Evolutionary conservation across 1,140 invertebrate species (phyloP), one percentile per base, ranked within the genome.

Genomic region (Yoshiicerus persimilis): DNA sequence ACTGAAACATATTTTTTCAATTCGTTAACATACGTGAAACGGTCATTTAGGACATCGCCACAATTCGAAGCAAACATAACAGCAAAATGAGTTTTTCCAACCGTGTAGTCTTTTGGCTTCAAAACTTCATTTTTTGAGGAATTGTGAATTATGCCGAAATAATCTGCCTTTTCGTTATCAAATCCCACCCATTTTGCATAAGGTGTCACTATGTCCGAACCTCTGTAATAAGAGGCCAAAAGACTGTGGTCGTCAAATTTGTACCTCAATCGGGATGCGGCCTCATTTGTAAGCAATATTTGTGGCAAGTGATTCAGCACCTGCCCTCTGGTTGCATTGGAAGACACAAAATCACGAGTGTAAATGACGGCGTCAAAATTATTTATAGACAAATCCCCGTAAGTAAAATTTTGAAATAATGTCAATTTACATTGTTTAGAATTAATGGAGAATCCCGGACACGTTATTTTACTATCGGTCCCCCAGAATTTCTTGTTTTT

Each of bases 1-100:
- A 99, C 97, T 87, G 91, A 93, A 88, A 98, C 98, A 92, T 96
- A 94, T 92, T 97, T 97, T 30, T 93, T 89, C 3, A 96, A 91
- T 88, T 95, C 91, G 23, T 91, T 86, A 0, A 94, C 94, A 90
- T 94, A 95, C 0, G 92, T 39, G 89, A 94, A 92, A 23, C 96
- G 92, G 2, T 92, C 91, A 88, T 94, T 94, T 13, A 88, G 90
- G 0, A 94, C 92, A 1, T 90, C 86, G 91, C n/a, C n/a, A n/a
- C 94, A 95, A 90, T 96, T 95, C 47, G 94, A 95, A 0, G 95
- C 94, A 88, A 95, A 94, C 95, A 95, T 96, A 1, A 94, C 93
- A 0, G 94, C 94, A 80, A 92, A 91, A 88, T 93, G 93, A 90
- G 91, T 96, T 95, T 77, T 94, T 95, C 2, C 95, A 94, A 87